These are phyloP conservation scores for Pogona vitticeps DNA, from an alignment of 2,113 vertebrate genomes.

Conservation along the genomic window DNA sequence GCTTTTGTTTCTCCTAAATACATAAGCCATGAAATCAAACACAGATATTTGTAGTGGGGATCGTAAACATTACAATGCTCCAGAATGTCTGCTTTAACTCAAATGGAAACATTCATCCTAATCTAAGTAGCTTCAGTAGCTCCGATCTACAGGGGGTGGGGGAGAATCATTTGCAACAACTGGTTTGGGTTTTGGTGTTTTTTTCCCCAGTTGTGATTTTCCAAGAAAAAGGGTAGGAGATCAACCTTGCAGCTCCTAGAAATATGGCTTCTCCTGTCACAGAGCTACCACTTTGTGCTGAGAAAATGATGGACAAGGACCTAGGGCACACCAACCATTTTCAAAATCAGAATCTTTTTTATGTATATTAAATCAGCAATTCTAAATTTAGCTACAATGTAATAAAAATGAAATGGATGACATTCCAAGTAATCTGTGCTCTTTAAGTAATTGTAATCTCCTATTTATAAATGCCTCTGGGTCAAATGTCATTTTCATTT, in stretches of 20 bases:
- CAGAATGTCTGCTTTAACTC: background rate
- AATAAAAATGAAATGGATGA: background rate
- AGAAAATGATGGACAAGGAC: background rate
- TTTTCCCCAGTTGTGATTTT: background rate
- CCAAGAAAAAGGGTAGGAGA: no score
- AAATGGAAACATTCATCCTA: background rate
- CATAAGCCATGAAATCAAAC: background rate
- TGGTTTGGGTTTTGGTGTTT: no score
- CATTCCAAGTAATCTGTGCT: slow-evolving; percentile 13
- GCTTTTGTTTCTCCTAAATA: background rate
- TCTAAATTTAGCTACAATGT: background rate
- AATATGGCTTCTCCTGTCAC: background rate
- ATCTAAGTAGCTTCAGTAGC: background rate
- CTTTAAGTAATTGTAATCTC: background rate
- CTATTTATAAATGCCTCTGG: background rate
- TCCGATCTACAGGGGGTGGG: background rate
- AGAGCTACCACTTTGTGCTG: background rate
- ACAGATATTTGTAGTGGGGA: background rate
- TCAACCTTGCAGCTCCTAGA: background rate
- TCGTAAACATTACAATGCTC: background rate
- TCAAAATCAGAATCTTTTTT: background rate
- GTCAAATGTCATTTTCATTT: slow-evolving; percentile 27
- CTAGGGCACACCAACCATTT: background rate
- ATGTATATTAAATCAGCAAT: background rate
- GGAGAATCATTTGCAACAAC: no score